phyloP scores from a whole-genome alignment of 1,140 invertebrate species.

The Musca vetustissima region DNA sequence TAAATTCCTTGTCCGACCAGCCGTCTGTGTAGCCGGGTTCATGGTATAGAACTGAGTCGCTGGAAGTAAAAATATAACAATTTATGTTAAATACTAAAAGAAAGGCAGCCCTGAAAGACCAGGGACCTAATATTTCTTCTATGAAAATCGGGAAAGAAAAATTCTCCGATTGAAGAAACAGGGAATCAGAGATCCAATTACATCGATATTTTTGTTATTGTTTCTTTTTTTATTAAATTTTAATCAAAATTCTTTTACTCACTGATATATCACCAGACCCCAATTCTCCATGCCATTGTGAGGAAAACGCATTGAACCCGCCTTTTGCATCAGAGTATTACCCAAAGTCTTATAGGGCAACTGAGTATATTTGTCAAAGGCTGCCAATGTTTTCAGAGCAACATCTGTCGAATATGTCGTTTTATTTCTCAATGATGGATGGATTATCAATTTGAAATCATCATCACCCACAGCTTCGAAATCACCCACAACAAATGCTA shows the following conservation, averaged over 20 bases:
- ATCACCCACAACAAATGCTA: constrained; percentile 74
- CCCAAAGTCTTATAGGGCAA: constrained; percentile 49
- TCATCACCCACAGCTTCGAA: constrained; percentile 57
- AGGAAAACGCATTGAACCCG: constrained; percentile 75
- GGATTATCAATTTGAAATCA: constrained; percentile 63
- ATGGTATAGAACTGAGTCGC: constrained; percentile 38
- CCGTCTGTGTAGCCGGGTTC: constrained; percentile 40
- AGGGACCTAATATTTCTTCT: too few species aligned
- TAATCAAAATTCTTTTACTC: too few species aligned
- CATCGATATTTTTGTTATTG: too few species aligned
- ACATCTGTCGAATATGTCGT: constrained; percentile 60
- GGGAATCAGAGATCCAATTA: too few species aligned
- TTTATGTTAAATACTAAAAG: too few species aligned
- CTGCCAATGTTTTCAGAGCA: constrained; percentile 58
- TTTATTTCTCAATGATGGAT: constrained; percentile 65
- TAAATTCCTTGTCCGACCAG: constrained; percentile 54
- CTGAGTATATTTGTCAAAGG: constrained; percentile 56
- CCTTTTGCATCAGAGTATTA: constrained; percentile 64
- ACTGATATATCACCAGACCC: constrained; percentile 72
- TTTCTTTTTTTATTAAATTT: too few species aligned
- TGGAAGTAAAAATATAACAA: not conserved
- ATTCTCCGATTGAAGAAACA: too few species aligned
- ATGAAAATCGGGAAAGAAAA: too few species aligned
- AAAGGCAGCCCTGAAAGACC: not conserved
- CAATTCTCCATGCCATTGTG: constrained; percentile 85